Base-by-base conservation (phyloP, 2,888 invertebrate species). In the Ceraclea dissimilis region DNA sequence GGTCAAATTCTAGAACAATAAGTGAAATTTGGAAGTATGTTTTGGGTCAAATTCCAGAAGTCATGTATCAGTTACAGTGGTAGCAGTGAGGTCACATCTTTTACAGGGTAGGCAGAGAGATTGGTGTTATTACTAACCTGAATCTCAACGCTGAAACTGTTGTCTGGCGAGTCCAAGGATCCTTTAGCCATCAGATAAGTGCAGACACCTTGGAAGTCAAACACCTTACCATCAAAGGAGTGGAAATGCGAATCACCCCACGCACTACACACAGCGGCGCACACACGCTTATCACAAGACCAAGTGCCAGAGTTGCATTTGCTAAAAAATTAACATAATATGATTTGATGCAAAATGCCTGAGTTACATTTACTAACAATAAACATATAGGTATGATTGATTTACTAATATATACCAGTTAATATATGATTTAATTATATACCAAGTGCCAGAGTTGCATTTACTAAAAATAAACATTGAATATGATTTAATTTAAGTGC, bases 191-290 rank as follows among this genome's bases (percentile, higher is more conserved):
- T 75, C 11, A 92, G 80, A 64, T 94, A 94, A 59, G 90, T 88
- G 68, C 94, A 94, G 57, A 86, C 84, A 1, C 94, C 94, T 71
- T 93, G 90, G 71, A 93, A 94, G 69, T 93, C 91, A 68, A 82
- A 94, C 55, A 83, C 77, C 2, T 78, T 75, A 0, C 87, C 89
- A 72, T 95, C 94, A 69, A 91, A 95, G 0, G 92, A 91, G 64
- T 83, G 83, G 67, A 90, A 86, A 71, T 95, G 94, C 0, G 93
- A 92, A 69, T 93, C 93, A 2, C 95, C 94, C 89, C 92, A 93
- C 1, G 88, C 86, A 16, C 83, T 79, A 68, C 94, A 95, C 2
- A 86, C 79, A 1, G 87, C 88, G 1, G 88, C 81, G 66, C 93
- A 93, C 34, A 79, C 78, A 51, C 83, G 78, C 18, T 81, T 74